Conservation (phyloP, 1,140 invertebrate species). For the Orchestia grillus region DNA sequence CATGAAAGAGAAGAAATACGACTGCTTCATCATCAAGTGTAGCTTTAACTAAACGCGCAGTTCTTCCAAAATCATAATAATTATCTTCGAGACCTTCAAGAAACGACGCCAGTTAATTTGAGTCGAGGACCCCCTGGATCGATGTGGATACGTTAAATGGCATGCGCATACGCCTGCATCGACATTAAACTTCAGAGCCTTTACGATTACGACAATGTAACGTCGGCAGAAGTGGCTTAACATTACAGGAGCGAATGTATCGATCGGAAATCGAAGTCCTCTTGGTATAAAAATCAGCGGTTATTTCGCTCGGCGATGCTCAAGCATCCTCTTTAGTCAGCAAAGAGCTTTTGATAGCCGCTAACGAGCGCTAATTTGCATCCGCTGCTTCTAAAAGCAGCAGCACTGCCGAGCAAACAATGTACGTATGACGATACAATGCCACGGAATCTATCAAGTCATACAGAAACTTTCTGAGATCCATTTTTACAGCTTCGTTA, state of each 20-base stretch:
- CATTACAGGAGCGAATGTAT: background rate
- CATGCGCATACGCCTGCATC: background rate
- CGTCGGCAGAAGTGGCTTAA: background rate
- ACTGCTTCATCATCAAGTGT: background rate
- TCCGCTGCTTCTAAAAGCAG: background rate
- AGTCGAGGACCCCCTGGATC: background rate
- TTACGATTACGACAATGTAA: background rate
- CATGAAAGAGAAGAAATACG: background rate
- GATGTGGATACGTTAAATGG: background rate
- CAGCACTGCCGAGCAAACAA: background rate
- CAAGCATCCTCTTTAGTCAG: background rate
- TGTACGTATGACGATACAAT: background rate
- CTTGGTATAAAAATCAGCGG: background rate
- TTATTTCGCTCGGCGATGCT: background rate
- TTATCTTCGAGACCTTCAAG: background rate
- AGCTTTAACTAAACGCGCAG: background rate
- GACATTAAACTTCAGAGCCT: background rate
- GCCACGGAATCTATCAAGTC: background rate
- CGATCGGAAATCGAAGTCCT: constrained; percentile 6
- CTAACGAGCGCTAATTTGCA: background rate
- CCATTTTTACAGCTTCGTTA: too few relatives aligned
- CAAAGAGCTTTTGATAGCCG: background rate
- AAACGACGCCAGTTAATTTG: background rate
- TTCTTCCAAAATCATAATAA: background rate
- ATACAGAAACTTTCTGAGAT: background rate